Base-by-base conservation (phyloP, 2,888 invertebrate genomes). In the Brachynemurus nebulosus region DNA sequence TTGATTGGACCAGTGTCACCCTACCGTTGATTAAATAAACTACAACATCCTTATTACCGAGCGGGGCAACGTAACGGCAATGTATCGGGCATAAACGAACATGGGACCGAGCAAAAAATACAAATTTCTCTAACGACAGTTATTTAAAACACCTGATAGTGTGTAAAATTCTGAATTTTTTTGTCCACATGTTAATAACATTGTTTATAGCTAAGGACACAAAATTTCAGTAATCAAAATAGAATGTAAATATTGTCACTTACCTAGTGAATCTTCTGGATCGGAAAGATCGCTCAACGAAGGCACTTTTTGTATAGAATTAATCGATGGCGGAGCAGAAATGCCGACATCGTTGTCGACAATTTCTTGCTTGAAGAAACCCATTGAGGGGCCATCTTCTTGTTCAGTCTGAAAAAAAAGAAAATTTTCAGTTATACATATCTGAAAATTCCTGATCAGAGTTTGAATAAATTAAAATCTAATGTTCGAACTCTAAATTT, bases 221-320 rank as follows among this genome's bases (percentile, higher is more conserved):
- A 30, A 30, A 12, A 12, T 5, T n/a, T 27, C 12, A 27, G 12
- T 27, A 27, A 27, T 27, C 9, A 27, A 27, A n/a, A 27, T 27
- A 30, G 30, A 30, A 30, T 12, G n/a, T 30, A 12, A 11, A 30
- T 23, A 23, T 30, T 50, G 43, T 27, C 23, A 84, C 88, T 82
- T 66, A 89, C 89, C 89, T 61, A 88, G 66, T 47, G 90, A 90
- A 48, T 84, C 82, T 67, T 90, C 91, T 46, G 84, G 85, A 66
- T 91, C 91, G 42, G 89, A 88, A 42, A 91, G 74, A 66, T 91
- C 91, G 55, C 89, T 88, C 55, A 91, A 75, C 40, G 89, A 90
- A 34, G 90, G 90, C 54, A 91, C 88, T 65, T 89, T 86, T 68
- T 86, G 86, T 72, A 84, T 80, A 50, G 85, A 77, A 50, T 37